These are phyloP conservation scores for Psephotus haematonotus DNA, from an alignment of 2,113 vertebrate genomes.

Conservation along the genomic window DNA sequence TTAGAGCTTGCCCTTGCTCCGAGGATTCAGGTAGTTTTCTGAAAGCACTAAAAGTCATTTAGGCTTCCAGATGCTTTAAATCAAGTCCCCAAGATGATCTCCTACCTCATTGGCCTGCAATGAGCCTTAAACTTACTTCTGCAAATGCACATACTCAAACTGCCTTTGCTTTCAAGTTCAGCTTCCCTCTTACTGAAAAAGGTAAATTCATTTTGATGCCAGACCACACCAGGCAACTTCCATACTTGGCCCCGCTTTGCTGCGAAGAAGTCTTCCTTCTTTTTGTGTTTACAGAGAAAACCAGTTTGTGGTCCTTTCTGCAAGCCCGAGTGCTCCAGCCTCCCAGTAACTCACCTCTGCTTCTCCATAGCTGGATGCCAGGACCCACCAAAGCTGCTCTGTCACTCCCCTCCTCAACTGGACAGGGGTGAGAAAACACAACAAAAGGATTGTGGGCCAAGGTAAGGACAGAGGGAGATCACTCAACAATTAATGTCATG, in stretches of 20 bases:
- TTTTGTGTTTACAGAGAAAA: background rate
- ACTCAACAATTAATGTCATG: background rate
- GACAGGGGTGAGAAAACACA: background rate
- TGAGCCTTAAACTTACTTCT: background rate
- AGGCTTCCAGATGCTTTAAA: background rate
- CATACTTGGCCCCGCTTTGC: background rate
- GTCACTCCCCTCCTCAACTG: background rate
- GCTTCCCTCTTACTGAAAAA: background rate
- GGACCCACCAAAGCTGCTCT: background rate
- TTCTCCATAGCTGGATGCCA: background rate
- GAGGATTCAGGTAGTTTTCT: background rate
- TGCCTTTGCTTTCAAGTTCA: background rate
- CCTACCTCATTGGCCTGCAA: background rate
- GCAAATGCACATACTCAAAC: background rate
- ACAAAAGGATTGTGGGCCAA: background rate
- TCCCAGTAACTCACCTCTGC: background rate
- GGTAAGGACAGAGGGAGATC: background rate
- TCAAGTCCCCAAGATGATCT: background rate
- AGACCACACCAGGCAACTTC: background rate
- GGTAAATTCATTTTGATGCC: background rate
- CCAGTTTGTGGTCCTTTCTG: accelerated
- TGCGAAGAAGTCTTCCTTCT: background rate
- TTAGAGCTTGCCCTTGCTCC: background rate
- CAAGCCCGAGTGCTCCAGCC: background rate
- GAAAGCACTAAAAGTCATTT: background rate